Evolutionary conservation across 1,140 invertebrate genomes (phyloP), one percentile per base, ranked within the genome.

Genomic region (Chlorops oryzae): DNA sequence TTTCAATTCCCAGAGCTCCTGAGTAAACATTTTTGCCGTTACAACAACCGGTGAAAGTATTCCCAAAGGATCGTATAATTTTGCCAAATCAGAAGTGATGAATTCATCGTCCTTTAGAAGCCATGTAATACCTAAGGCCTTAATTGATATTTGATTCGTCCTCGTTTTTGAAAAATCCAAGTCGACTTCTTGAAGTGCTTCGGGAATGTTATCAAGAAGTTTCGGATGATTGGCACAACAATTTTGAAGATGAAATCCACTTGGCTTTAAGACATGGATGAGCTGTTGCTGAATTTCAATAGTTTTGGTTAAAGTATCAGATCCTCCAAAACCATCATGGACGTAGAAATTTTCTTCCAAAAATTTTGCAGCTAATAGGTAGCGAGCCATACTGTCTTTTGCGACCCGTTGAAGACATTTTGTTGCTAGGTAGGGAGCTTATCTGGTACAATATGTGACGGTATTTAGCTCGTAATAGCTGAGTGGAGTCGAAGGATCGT

Each of bases 271-370:
- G 3, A 51, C 40, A 7, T 22, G 1, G 17, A 21, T 42, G 4
- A 58, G 22, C n/a, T 50, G 25, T 9, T 40, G 6, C 18, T 38
- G 42, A 3, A 50, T 17, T 24, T 21, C 4, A 7, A 49, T 35
- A 3, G 52, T 23, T 17, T 57, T 21, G 17, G 46, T 22, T n/a
- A 59, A 6, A 23, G 17, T 46, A 47, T 75, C 48, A n/a, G 52
- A 37, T 2, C 72, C 70, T 1, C 68, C 67, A 5, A 74, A 35
- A 5, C 76, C 21, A 58, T 78, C 75, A 59, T 78, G 75, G 2
- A 77, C 68, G 43, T 76, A 77, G 48, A 76, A 72, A 62, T 75
- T 68, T 1, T 35, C 51, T 27, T 51, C 38, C 5, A 74, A 64
- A 3, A 70, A 58, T 9, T 57, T 28, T 12, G 51, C 38, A 21